Evolutionary conservation across 2,888 invertebrate species (phyloP).

Genomic region (Stenotaenia linearis): DNA sequence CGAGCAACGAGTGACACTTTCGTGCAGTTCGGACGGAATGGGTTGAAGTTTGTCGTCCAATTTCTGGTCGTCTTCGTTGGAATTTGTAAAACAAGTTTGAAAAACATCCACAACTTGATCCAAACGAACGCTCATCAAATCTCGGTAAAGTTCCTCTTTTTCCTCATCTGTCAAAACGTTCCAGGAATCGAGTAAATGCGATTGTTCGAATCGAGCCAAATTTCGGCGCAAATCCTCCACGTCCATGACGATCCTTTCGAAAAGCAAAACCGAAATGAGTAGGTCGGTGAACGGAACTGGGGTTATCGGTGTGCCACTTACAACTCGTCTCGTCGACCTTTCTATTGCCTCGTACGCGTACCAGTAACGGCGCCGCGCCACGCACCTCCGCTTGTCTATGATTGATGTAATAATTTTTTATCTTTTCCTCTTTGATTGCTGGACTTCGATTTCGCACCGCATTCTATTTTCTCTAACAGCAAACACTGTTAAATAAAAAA

Average conservation of each 20-base stretch:
- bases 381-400: background rate
- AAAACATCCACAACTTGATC: conserved; percentile 66
- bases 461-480: background rate
- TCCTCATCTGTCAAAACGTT: conserved; percentile 57
- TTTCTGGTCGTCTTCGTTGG: conserved; percentile 58
- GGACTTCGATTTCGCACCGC: background rate
- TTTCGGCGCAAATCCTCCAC: conserved; percentile 34
- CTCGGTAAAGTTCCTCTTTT: conserved; percentile 55
- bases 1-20: conserved; percentile 64
- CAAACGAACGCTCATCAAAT: conserved; percentile 62
- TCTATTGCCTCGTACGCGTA: background rate
- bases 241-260: conserved; percentile 36
- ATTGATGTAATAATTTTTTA: background rate
- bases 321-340: background rate
- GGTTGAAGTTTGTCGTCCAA: conserved; percentile 77
- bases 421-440: background rate
- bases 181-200: conserved; percentile 78
- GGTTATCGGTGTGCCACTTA: conserved; percentile 3
- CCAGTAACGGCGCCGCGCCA: background rate
- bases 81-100: conserved; percentile 57
- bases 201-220: conserved; percentile 63
- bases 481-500: no score
- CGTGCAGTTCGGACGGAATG: conserved; percentile 71
- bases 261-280: background rate
- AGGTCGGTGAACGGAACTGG: background rate